Evolutionary conservation across 2,113 vertebrate genomes (phyloP).

Genomic region (Campylomormyrus tamandua): DNA sequence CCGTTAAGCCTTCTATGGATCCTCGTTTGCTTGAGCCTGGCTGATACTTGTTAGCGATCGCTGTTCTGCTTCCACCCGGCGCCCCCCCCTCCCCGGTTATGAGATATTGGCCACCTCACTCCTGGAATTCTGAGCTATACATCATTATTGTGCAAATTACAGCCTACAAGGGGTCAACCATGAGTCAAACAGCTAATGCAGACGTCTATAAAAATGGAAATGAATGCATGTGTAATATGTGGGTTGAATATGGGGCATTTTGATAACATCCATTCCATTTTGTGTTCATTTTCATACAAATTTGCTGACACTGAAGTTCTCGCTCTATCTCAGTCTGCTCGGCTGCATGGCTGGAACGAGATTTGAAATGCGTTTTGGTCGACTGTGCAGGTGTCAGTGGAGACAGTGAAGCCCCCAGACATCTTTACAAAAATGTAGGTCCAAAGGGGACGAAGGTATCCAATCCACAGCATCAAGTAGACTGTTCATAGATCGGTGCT

Average conservation of each 20-base stretch:
- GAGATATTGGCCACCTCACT: not conserved
- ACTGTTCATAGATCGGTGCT: not conserved
- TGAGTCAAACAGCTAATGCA: not conserved
- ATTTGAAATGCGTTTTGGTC: not conserved
- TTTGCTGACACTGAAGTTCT: not conserved
- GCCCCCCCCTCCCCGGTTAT: not conserved
- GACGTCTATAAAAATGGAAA: constrained; percentile 14
- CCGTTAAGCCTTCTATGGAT: not conserved
- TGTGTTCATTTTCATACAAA: constrained; percentile 9
- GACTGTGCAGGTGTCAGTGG: not conserved
- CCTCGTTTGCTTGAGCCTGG: not conserved
- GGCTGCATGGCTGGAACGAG: not conserved
- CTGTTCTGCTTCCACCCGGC: not conserved
- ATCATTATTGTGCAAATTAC: constrained; percentile 9
- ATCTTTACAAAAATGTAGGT: not conserved
- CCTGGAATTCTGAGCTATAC: not conserved
- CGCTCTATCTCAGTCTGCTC: not conserved
- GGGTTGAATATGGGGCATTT: not conserved
- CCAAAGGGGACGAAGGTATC: not conserved
- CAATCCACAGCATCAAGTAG: not conserved
- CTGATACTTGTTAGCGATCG: no score
- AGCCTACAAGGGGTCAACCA: not conserved
- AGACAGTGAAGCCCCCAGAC: not conserved
- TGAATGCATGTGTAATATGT: not conserved
- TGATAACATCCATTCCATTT: constrained; percentile 11